phyloP scores from a whole-genome alignment of 2,888 invertebrate species.

The Odontomyia ornata region DNA sequence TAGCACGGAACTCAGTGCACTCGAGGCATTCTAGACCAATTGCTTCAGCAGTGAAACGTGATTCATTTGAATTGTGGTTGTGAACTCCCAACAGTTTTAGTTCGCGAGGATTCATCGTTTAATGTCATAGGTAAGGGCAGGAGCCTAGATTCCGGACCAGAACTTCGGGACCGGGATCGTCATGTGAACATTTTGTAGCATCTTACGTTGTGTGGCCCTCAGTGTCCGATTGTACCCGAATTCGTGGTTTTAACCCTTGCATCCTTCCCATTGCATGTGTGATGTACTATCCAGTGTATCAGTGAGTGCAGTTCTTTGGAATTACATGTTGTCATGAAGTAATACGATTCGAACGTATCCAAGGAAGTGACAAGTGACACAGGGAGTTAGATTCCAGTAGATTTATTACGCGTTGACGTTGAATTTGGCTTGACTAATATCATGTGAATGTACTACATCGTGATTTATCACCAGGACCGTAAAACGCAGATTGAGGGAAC shows the following conservation, averaged over 20 bases:
- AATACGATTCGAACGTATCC: background rate
- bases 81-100: background rate
- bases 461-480: background rate
- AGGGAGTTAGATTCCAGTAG: background rate
- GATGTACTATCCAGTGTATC: background rate
- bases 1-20: background rate
- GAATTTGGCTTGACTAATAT: background rate
- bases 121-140: slow-evolving; percentile 20
- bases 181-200: slow-evolving; percentile 13
- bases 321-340: slow-evolving; percentile 2
- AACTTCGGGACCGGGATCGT: slow-evolving; percentile 5
- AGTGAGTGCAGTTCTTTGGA: background rate
- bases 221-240: background rate
- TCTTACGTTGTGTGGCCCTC: background rate
- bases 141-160: slow-evolving; percentile 19
- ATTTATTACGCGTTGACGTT: background rate
- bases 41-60: slow-evolving; percentile 16
- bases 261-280: background rate
- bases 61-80: background rate
- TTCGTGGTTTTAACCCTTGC: slow-evolving; percentile 3
- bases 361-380: background rate
- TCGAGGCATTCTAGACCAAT: background rate
- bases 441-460: background rate
- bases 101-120: background rate
- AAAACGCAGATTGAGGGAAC: background rate